Evolutionary conservation across 2,797 vertebrate genomes (phyloP), one percentile per base, ranked within the genome.

Genomic region (Sorex maritimensis): DNA sequence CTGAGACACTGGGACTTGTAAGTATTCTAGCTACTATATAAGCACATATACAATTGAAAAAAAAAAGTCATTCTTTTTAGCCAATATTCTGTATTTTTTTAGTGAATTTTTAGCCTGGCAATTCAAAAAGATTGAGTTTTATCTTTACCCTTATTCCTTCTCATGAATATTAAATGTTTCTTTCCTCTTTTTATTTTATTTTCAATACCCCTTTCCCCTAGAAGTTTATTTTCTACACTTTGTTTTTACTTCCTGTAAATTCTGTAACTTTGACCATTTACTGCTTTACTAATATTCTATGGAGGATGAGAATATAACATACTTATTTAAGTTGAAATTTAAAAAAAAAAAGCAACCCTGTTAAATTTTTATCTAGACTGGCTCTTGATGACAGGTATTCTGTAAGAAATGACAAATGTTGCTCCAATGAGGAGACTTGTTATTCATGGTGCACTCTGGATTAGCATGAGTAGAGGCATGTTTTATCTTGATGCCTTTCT

Each of bases 291-390:
- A 75, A 81, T 11, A 86, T 65, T 83, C 24, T 90, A n/a, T 63
- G n/a, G 21, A 5, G 26, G 5, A 6, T 9, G 6, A 89, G 44
- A 69, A 6, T 30, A 79, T 58, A 81, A 63, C 3, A 21, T 26
- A 75, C 82, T 93, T 83, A 92, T 87, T 15, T 63, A 89, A 71
- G 80, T 92, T 83, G 5, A 21, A 86, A 81, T 81, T 90, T 83
- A 38, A 73, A 49, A 55, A 72, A 69, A 83, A 34, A 82, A 1
- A 52, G 34, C 34, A 34, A 34, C 34, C 34, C 41, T 74, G 7
- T 24, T 89, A 1, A 85, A 77, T 80, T 86, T 92, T 55, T 77
- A 84, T 34, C 28, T 24, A 80, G 19, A 21, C 30, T 91, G 26
- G 2, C 74, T 83, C 52, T 71, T 41, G 49, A 67, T 74, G 34